Conservation (phyloP, 2,797 vertebrate species). For the Trachurus trachurus region DNA sequence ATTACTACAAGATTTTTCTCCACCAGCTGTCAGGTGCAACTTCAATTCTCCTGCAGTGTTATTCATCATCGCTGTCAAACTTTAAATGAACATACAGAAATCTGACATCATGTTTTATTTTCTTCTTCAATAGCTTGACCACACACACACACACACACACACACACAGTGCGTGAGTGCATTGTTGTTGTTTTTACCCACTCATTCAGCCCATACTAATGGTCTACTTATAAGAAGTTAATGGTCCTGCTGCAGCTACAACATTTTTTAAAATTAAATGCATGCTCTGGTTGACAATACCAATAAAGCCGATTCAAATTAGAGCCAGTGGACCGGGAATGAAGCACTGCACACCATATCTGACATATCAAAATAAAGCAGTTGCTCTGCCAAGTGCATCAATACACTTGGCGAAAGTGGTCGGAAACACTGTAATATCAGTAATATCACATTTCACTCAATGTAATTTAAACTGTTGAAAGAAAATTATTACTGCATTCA, state of each 20-base stretch:
- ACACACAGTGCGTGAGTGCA: too few species aligned
- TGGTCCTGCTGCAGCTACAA: conserved; percentile 14
- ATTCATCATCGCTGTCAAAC: conserved; percentile 41
- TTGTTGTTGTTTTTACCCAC: conserved; percentile 1
- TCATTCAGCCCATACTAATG: conserved; percentile 27
- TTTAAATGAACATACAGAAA: conserved; percentile 23
- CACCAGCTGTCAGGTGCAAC: not conserved
- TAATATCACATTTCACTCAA: not conserved
- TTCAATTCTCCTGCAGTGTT: conserved; percentile 11
- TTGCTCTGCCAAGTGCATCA: not conserved
- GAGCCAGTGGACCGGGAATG: not conserved
- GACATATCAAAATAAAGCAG: not conserved
- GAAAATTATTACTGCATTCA: not conserved
- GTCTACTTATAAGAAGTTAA: conserved; percentile 18
- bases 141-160: not conserved
- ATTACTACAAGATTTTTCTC: conserved; percentile 1
- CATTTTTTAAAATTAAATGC: conserved; percentile 31
- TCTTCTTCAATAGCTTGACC: not conserved
- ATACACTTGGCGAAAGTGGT: not conserved
- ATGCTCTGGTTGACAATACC: conserved; percentile 11
- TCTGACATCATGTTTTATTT: not conserved
- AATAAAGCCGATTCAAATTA: conserved; percentile 22
- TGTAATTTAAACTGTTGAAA: not conserved
- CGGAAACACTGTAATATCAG: not conserved
- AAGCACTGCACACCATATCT: not conserved